phyloP scores from a whole-genome alignment of 2,113 vertebrate genomes.

The Phoxinus phoxinus region DNA sequence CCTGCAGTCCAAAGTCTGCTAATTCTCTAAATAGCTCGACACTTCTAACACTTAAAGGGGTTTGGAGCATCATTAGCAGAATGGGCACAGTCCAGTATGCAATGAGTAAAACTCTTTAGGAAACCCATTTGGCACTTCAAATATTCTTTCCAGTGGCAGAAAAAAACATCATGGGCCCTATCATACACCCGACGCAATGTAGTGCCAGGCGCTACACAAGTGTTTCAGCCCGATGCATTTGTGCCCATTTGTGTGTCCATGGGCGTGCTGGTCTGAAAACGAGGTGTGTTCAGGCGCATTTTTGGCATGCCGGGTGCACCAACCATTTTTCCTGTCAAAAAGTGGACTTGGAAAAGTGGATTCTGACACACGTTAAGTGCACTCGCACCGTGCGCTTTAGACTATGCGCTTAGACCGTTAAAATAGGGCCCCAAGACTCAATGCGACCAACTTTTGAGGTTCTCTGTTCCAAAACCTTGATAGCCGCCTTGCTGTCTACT shows the following conservation, averaged over 20 bases:
- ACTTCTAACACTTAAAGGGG: not conserved
- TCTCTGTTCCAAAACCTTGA: not conserved
- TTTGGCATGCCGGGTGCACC: too few relatives aligned
- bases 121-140: not conserved
- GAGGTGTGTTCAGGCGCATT: too few relatives aligned
- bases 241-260: too few relatives aligned
- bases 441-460: not conserved
- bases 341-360: too few relatives aligned
- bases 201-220: too few relatives aligned
- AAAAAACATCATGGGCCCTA: not conserved
- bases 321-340: too few relatives aligned
- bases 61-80: constrained; percentile 60
- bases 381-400: too few relatives aligned
- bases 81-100: constrained; percentile 65
- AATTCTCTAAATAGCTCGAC: constrained; percentile 44
- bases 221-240: too few relatives aligned
- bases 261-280: too few relatives aligned
- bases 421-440: not conserved
- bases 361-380: too few relatives aligned
- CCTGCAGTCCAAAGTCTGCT: constrained; percentile 59
- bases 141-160: not conserved
- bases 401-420: too few relatives aligned
- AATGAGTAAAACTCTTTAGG: not conserved
- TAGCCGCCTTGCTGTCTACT: not conserved
- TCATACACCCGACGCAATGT: too few relatives aligned